Evolutionary conservation across 2,113 vertebrate genomes (phyloP).

Genomic region (Megaceryle torquata): DNA sequence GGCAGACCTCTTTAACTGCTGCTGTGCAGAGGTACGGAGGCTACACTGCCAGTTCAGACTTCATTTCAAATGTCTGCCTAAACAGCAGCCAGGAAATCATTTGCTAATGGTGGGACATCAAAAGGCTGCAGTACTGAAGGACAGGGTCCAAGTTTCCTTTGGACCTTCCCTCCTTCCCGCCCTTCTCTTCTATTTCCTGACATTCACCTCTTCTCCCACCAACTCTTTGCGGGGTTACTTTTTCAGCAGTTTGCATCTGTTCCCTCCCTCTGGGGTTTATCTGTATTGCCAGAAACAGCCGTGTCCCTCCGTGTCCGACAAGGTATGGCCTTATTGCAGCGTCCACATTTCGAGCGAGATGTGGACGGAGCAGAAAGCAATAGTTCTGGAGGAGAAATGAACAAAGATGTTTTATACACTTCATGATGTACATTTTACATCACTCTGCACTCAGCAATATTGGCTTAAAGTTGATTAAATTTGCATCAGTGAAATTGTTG

Average conservation of each 20-base stretch:
- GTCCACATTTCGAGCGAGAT: neutral
- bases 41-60: neutral
- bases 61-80: neutral
- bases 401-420: neutral
- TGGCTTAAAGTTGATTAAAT: neutral
- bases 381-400: neutral
- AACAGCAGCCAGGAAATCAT: neutral
- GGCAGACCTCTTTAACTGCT: neutral
- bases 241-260: neutral
- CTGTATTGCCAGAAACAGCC: neutral
- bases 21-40: neutral
- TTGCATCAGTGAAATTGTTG: neutral
- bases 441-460: neutral
- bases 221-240: neutral
- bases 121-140: fast-evolving
- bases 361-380: neutral
- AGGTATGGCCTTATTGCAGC: fast-evolving
- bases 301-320: neutral
- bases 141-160: neutral
- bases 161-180: neutral
- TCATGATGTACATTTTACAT: neutral
- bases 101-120: neutral
- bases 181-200: neutral
- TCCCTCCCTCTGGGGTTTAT: neutral
- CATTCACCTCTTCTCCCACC: neutral